phyloP scores from a whole-genome alignment of 92 coral and sea anemone species.

The Epizoanthus scotinus region DNA sequence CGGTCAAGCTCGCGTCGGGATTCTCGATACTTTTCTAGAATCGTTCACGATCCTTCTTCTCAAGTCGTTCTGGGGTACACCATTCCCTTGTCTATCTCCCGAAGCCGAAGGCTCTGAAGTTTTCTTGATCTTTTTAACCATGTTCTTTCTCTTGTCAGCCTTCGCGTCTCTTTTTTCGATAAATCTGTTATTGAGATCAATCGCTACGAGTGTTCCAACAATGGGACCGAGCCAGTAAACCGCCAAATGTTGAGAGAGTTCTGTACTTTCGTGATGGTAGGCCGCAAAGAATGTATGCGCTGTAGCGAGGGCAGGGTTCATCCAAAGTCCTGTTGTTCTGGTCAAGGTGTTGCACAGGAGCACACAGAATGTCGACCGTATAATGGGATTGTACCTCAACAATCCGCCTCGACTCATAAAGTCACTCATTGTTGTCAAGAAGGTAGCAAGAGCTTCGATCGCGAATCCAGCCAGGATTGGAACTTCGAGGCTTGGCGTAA shows the following conservation, averaged over 20 bases:
- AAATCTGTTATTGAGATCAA: constrained; percentile 50
- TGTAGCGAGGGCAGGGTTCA: constrained; percentile 94
- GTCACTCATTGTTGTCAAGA: constrained; percentile 65
- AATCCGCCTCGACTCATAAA: constrained; percentile 67
- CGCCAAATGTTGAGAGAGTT: constrained; percentile 69
- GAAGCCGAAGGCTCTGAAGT: constrained; percentile 27
- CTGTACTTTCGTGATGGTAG: constrained; percentile 57
- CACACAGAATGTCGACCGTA: constrained; percentile 69
- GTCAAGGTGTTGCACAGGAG: constrained; percentile 63
- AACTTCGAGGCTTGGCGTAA: constrained; percentile 77
- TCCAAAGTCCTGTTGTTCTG: constrained; percentile 93
- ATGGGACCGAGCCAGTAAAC: constrained; percentile 93
- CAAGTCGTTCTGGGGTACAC: not conserved
- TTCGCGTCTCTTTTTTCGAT: constrained; percentile 40
- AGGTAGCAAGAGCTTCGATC: constrained; percentile 81
- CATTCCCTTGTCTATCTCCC: constrained; percentile 24
- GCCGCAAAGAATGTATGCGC: constrained; percentile 76
- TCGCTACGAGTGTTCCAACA: constrained; percentile 72
- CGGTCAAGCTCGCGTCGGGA: not conserved
- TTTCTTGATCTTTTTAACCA: constrained; percentile 57
- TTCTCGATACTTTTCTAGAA: not conserved
- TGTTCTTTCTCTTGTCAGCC: constrained; percentile 32
- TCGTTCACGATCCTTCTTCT: not conserved
- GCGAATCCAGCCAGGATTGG: constrained; percentile 67
- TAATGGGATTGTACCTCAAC: constrained; percentile 56